Base-by-base conservation (phyloP, 2,797 vertebrate species). In the Cirrhinus mrigala region DNA sequence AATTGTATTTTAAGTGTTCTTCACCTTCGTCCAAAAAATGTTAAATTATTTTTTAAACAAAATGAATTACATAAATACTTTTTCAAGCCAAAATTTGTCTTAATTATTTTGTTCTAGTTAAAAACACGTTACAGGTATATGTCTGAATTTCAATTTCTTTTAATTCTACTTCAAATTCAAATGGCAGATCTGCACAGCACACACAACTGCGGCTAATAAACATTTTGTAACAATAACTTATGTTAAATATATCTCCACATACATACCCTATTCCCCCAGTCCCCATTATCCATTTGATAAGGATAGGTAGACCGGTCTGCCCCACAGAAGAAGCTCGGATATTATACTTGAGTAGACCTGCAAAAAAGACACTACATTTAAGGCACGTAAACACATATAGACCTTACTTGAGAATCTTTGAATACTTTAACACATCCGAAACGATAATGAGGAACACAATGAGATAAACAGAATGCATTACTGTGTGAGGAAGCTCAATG, bases 231-330 rank as follows among this genome's bases (percentile, higher is more conserved):
- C 33, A n/a, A n/a, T 71, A 52, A 73, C 11, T 40, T 50, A 0
- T 16, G 4, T 14, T 60, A 46, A 48, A 80, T 52, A 37, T n/a
- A 16, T n/a, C 2, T 20, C 37, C 12, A 81, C 3, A 69, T 48
- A 88, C 94, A 93, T 94, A 99, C 98, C 97, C 96, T 97, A 97
- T 97, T 96, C 92, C 96, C 97, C 98, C 97, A 98, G 96, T 98
- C 98, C 96, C 98, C 98, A 99, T 99, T 99, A 96, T 99, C 98
- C 98, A 99, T 99, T 94, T 84, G 77, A 56, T 82, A 58, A 76
- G 60, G 37, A 60, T 90, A 62, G 79, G 22, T 84, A 52, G 54
- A 84, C 78, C 37, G 11, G 20, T 83, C 80, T 85, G 85, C 85
- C 80, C 79, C 50, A 80, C 70, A 85, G 81, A 74, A 75, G 82